phyloP scores from a whole-genome alignment of 2,113 vertebrate genomes.

The Nycticebus coucang region DNA sequence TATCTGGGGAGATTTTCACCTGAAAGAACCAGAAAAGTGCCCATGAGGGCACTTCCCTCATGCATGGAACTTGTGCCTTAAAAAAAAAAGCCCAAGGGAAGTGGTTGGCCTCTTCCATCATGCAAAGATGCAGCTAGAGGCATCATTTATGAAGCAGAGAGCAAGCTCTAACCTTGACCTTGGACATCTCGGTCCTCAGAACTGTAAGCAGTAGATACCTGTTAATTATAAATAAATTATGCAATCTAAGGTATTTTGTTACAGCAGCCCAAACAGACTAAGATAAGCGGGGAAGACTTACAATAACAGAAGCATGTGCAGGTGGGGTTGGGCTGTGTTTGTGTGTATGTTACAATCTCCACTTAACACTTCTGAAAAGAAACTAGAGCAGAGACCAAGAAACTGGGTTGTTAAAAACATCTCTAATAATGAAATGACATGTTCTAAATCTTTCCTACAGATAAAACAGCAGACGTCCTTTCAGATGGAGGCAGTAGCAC shows the following conservation, averaged over 20 bases:
- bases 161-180: background rate
- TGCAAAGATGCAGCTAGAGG: background rate
- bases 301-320: background rate
- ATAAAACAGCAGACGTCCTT: background rate
- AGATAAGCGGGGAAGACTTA: background rate
- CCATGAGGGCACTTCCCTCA: background rate
- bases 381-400: background rate
- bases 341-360: background rate
- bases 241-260: background rate
- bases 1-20: background rate
- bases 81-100: background rate
- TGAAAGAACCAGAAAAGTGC: conserved; percentile 13
- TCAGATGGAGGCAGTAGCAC: background rate
- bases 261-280: background rate
- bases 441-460: background rate
- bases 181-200: background rate
- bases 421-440: background rate
- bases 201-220: background rate
- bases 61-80: background rate
- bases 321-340: background rate
- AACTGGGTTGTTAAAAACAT: background rate
- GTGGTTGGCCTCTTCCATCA: background rate
- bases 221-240: background rate
- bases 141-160: background rate
- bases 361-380: conserved; percentile 11